Percentiles rank a stretch among this genome's conserved stretches.
Evolutionary conservation across 2,888 invertebrate species (phyloP).

Genomic region (Micoletzkya japonica): DNA sequence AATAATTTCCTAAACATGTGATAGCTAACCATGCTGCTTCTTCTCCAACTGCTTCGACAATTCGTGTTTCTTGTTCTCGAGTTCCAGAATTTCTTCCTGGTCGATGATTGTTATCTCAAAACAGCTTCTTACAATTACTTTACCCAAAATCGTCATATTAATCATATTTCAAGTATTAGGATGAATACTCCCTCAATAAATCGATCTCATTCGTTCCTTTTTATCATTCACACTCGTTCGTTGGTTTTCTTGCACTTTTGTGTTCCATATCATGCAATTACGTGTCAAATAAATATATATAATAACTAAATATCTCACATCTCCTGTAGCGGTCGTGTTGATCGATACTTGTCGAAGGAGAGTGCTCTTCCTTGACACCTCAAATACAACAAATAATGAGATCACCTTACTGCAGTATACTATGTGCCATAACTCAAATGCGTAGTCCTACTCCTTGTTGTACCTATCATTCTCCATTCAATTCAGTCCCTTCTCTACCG

Average conservation of each 20-base stretch:
- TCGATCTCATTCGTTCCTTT: no score
- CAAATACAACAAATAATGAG: background rate
- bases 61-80: constrained; percentile 29
- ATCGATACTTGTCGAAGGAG: constrained; percentile 25
- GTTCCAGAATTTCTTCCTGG: constrained; percentile 31
- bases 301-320: no score
- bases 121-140: no score
- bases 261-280: no score
- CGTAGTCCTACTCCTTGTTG: background rate
- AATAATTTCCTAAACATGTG: background rate
- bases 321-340: constrained; percentile 16
- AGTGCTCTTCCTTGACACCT: constrained; percentile 28
- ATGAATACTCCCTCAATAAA: no score
- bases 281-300: no score
- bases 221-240: no score
- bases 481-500: background rate
- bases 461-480: background rate
- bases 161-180: no score
- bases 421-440: no score
- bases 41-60: constrained; percentile 27
- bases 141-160: no score
- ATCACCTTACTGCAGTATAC: background rate
- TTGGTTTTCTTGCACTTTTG: no score
- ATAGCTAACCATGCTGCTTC: constrained; percentile 30
- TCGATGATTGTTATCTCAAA: constrained; percentile 34